Evolutionary conservation across 2,797 vertebrate species (phyloP), one percentile per base, ranked within the genome.

Genomic region (Telmatherina bonti): DNA sequence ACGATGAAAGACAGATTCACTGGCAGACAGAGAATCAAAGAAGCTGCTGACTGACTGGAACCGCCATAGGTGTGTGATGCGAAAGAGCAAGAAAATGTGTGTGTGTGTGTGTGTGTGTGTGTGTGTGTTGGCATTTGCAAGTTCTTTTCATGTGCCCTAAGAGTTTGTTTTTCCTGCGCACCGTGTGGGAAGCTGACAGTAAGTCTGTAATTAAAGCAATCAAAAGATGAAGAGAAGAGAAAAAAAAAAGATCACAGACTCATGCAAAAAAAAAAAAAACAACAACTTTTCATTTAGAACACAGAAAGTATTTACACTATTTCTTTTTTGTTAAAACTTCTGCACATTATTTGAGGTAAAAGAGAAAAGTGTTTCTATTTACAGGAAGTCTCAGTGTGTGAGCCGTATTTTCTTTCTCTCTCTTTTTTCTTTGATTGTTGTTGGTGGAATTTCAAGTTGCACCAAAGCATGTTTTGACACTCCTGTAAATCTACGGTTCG

Each of bases 171-270:
- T 91, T 85, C 62, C 83, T 88, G 83, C 26, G 30, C 79, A 62
- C 72, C 47, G 78, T 92, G 89, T 91, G 86, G 87, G 89, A 91
- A 90, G 79, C 82, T 87, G 85, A 88, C 84, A 88, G 84, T 83
- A 82, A 91, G 88, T 87, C 92, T 94, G 89, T 94, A 94, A 94
- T 95, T 95, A 95, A 93, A 92, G 88, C 89, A 93, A 94, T 94
- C 90, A 90, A 90, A 92, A 91, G 92, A 92, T 92, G 87, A 92
- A 89, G 82, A 83, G 64, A 78, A 83, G 64, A 78, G 67, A 82
- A 81, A 81, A 86, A 86, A 73, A 84, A 84, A 84, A 26, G 45
- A 51, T 64, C n/a, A 71, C 57, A 74, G 63, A 74, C 66, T 51
- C 51, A 55, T 60, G 59, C 18, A 2, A 36, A 45, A 62, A 72